A percentile compares a stretch with the other conserved stretches of the same genome.
Conservation (phyloP, 2,113 vertebrate genomes). For the Leiothrix lutea region DNA sequence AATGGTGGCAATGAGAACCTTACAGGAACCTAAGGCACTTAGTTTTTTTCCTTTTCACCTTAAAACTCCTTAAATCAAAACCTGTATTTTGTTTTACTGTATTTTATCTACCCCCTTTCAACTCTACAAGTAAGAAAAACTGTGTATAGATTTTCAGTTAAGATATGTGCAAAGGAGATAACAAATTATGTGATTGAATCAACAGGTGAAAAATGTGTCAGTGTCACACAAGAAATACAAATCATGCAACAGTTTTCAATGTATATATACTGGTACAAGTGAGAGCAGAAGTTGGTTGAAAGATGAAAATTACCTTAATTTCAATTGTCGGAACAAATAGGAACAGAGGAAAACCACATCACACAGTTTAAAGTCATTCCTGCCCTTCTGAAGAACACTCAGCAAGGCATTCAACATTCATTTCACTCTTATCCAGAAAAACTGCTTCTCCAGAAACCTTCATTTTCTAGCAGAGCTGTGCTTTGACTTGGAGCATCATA, state of each 20-base stretch:
- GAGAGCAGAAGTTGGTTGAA: constrained; percentile 15
- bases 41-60: not conserved
- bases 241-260: not conserved
- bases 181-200: not conserved
- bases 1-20: not conserved
- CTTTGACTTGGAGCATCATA: not conserved
- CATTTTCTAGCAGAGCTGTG: not conserved
- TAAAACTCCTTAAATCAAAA: not conserved
- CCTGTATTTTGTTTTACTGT: not conserved
- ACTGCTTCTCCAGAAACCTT: not conserved
- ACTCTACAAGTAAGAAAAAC: not conserved
- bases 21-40: not conserved
- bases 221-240: not conserved
- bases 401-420: not conserved
- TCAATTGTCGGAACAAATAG: not conserved
- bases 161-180: not conserved
- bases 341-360: not conserved
- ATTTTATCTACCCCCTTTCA: not conserved
- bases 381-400: not conserved
- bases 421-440: not conserved
- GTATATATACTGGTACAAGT: not conserved
- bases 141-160: not conserved
- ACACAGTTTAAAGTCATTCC: not conserved
- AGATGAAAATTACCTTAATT: not conserved
- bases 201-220: not conserved